phyloP scores from a whole-genome alignment of 53 echinoderm and acorn worm genomes.

The Pentamera pediparva region DNA sequence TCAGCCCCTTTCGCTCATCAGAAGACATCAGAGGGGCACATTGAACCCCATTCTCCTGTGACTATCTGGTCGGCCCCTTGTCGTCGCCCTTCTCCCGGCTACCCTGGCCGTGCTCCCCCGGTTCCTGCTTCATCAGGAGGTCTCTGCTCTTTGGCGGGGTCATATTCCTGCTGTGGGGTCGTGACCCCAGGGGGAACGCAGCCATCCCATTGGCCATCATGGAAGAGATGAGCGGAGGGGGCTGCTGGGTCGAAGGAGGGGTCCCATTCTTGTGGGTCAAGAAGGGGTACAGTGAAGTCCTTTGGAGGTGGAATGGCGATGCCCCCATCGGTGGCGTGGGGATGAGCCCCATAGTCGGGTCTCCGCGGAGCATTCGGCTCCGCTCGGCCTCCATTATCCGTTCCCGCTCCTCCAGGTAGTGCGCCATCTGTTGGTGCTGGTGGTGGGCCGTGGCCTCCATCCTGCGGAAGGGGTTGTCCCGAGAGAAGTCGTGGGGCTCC shows the following conservation, averaged over 20 bases:
- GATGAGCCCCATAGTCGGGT: constrained; percentile 39
- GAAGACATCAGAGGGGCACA: too few relatives aligned
- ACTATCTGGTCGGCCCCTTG: constrained; percentile 74
- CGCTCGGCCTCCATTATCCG: constrained; percentile 77
- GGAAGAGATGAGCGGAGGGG: constrained; percentile 80
- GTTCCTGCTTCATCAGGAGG: constrained; percentile 45
- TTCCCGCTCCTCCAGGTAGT: constrained; percentile 82
- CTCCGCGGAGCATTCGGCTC: constrained; percentile 70
- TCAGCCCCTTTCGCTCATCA: too few relatives aligned
- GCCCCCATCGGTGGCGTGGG: constrained; percentile 43
- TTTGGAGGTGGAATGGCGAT: constrained; percentile 55
- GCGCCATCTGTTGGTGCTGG: constrained; percentile 78
- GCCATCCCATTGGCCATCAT: constrained; percentile 44
- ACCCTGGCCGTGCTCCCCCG: constrained; percentile 41
- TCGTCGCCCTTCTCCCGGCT: constrained; percentile 66
- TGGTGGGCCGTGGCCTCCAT: too few relatives aligned
- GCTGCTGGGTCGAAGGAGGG: constrained; percentile 65
- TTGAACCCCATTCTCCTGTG: not conserved
- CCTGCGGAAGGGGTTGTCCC: constrained; percentile 83
- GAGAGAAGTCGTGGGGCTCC: constrained; percentile 93
- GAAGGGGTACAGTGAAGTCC: constrained; percentile 72
- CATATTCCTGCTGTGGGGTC: constrained; percentile 65
- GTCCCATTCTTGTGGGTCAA: constrained; percentile 76
- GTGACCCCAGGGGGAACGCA: constrained; percentile 37
- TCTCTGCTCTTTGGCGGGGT: constrained; percentile 52